phyloP scores from a whole-genome alignment of 2,113 vertebrate species.

The Pitta sordida region DNA sequence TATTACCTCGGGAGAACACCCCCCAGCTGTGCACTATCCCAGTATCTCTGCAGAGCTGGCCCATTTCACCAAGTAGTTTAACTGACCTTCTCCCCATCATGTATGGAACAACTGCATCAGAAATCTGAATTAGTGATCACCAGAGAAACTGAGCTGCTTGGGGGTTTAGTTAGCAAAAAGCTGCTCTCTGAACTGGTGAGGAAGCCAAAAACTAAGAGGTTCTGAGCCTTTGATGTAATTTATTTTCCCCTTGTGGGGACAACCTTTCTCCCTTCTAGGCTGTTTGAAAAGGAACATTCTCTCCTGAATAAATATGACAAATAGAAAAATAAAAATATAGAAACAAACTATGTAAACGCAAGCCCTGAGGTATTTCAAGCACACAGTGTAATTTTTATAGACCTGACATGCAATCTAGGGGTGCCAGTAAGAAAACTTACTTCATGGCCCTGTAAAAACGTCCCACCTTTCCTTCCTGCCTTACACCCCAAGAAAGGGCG shows the following conservation, averaged over 20 bases:
- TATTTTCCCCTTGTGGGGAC: constrained; percentile 4
- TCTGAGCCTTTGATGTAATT: constrained; percentile 13
- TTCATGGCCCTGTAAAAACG: constrained; percentile 7
- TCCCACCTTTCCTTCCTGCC: constrained; percentile 32
- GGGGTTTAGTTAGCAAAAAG: not conserved
- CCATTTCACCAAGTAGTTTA: not conserved
- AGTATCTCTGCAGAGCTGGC: not conserved
- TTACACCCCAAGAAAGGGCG: not conserved
- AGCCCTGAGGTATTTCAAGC: constrained; percentile 77
- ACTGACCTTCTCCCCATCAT: not conserved
- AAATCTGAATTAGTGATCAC: not conserved
- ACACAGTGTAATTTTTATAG: constrained; percentile 42
- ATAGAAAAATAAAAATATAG: constrained; percentile 54
- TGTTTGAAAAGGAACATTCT: constrained; percentile 42
- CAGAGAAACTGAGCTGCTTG: not conserved
- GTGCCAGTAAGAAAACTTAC: constrained; percentile 7
- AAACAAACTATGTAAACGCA: constrained; percentile 65
- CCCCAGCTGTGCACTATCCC: not conserved
- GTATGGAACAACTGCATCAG: not conserved
- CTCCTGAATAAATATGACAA: constrained; percentile 66
- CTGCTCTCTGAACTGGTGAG: not conserved
- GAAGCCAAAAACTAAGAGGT: not conserved
- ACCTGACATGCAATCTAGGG: constrained; percentile 10
- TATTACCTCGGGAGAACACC: not conserved
- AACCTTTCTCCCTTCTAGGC: constrained; percentile 10